Base-by-base conservation (phyloP, 2,888 invertebrate genomes). In the Oligia strigilis region DNA sequence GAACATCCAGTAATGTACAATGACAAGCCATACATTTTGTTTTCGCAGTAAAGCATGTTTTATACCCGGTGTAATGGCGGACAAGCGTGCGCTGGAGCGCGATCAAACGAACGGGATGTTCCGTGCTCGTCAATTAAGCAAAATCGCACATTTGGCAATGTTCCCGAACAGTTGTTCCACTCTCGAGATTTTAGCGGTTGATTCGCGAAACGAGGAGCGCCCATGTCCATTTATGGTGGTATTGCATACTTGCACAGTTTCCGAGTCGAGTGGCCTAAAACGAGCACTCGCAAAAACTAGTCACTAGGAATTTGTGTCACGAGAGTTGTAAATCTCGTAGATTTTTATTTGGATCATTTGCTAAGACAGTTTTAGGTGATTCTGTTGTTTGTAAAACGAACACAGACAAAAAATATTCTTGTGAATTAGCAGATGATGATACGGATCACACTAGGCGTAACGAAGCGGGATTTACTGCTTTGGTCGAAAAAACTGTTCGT, bases 91-190 rank as follows among this genome's bases (percentile, higher is more conserved):
- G 87, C 94, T 94, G 94, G 92, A 94, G 92, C 91, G 91, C 90
- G 95, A 96, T 96, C 95, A 96, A 95, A 94, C 93, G 92, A 86
- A 87, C 94, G 94, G 92, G 93, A 92, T 94, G 95, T 93, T 92
- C 93, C 91, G 89, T 90, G 94, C 93, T 93, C 95, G 94, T 95
- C 96, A 95, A 96, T 96, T 96, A 96, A 94, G 93, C 92, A 93
- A 94, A 95, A 94, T 94, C 94, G 92, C 92, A 94, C 94, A 94
- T 95, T 96, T 96, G 96, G 96, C 96, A 96, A 82, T 85, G 92
- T 93, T 95, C 96, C 96, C 96, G 93, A 88, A 89, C 95, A 95
- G 93, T 95, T 95, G 95, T 94, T 94, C 92, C 90, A 92, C 93
- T 92, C 90, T 88, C 87, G 89, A 91, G 90, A 91, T 92, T 92